Evolutionary conservation across 1,140 invertebrate species (phyloP).

Genomic region (Solenopsis fugax): DNA sequence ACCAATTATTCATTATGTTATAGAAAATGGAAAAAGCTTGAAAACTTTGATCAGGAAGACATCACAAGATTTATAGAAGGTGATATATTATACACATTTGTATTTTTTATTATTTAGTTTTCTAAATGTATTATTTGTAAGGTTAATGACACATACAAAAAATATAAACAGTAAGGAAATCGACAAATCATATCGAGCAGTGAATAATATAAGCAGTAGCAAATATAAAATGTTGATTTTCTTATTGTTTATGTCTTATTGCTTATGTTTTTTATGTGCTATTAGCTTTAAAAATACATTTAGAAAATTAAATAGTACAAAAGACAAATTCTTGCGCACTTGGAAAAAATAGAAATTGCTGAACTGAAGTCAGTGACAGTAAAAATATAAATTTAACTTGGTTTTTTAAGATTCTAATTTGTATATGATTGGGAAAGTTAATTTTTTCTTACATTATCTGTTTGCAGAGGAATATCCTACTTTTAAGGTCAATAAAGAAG

Average conservation of each 20-base stretch:
- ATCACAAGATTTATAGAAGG: slow-evolving; percentile 54
- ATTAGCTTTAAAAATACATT: too few relatives aligned
- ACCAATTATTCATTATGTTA: neutral
- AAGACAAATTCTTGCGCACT: too few relatives aligned
- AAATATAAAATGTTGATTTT: too few relatives aligned
- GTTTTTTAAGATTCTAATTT: neutral
- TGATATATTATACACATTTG: neutral
- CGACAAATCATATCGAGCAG: too few relatives aligned
- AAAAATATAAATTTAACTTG: neutral
- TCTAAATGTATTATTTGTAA: neutral
- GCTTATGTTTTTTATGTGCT: too few relatives aligned
- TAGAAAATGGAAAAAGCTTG: slow-evolving; percentile 53
- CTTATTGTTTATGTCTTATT: too few relatives aligned
- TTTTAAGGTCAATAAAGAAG: slow-evolving; percentile 70
- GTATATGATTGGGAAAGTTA: slow-evolving; percentile 4
- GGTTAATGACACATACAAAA: too few relatives aligned
- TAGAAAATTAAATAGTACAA: too few relatives aligned
- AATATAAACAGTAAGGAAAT: too few relatives aligned
- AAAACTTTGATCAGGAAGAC: slow-evolving; percentile 37
- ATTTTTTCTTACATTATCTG: neutral
- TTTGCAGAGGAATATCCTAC: slow-evolving; percentile 83
- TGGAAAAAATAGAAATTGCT: neutral
- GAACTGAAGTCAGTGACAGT: neutral
- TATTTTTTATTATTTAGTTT: neutral
- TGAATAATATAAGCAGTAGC: too few relatives aligned